Evolutionary conservation across 1,140 invertebrate genomes (phyloP).

Genomic region (Tetranychus urticae): DNA sequence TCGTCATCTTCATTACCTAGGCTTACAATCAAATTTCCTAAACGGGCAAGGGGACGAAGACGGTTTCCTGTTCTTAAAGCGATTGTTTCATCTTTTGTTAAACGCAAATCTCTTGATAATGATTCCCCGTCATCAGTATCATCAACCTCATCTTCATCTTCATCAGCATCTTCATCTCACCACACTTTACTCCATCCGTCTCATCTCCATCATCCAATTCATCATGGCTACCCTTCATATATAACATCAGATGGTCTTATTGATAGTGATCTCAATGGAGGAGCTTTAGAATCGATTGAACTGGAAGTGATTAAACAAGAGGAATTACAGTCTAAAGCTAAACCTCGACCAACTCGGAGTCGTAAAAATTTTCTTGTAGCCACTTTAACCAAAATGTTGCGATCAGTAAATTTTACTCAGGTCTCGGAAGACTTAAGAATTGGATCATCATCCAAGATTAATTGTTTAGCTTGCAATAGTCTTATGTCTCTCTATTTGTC

Average conservation of each 20-base stretch:
- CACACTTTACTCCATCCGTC: background rate
- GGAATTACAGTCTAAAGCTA: background rate
- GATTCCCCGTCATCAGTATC: background rate
- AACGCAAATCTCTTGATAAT: background rate
- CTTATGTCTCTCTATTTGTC: slow-evolving; percentile 8
- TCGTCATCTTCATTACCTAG: no score
- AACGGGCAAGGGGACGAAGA: background rate
- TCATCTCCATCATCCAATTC: background rate
- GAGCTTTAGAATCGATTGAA: background rate
- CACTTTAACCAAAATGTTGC: slow-evolving; percentile 7
- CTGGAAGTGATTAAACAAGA: background rate
- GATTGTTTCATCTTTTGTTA: background rate
- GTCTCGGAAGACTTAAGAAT: slow-evolving; percentile 8
- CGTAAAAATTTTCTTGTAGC: slow-evolving; percentile 3
- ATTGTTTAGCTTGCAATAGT: slow-evolving; percentile 10
- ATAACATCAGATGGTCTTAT: background rate
- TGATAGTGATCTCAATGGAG: background rate
- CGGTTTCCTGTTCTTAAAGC: slow-evolving; percentile 1
- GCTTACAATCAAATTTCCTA: background rate
- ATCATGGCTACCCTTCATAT: background rate
- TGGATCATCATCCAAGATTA: slow-evolving; percentile 10
- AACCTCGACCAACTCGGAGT: background rate
- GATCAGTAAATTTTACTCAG: slow-evolving; percentile 6
- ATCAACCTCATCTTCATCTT: background rate
- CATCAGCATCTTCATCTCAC: background rate